Evolutionary conservation across 1,140 invertebrate species (phyloP), one percentile per base, ranked within the genome.

Genomic region (Drosophila malerkotliana): DNA sequence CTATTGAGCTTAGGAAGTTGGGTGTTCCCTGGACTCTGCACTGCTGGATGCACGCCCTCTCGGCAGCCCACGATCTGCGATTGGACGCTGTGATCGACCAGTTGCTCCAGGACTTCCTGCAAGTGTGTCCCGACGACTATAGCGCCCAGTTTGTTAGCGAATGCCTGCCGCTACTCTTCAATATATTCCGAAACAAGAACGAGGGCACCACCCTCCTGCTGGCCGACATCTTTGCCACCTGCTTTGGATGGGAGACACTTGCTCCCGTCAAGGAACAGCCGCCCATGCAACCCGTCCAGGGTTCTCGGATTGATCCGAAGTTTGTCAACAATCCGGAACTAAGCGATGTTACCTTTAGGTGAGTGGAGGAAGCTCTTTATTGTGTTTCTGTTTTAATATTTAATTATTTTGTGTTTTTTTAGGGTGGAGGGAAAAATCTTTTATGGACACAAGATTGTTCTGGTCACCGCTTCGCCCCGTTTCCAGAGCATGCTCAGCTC

Each of bases 311-410:
- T 68, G 97, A 98, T 93, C 96, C 97, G 1, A 96, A 97, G 83
- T 98, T 97, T 92, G 97, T 98, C 51, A 98, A 98, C 92, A 98
- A 98, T 93, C 96, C 97, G 0, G 97, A 97, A 82, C 93, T 98
- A 9, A 97, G 96, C 75, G 97, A 98, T 92, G 97, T 98, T 18
- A 97, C 97, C 67, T 98, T 98, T 90, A 93, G 93, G 93, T 94
- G 78, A 24, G 56, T 45, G 4, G 1, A 15, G 0, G 39, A 1
- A 1, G 10, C 4, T 14, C 39, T 10, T 4, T 41, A 10, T 41
- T 10, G 3, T 14, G 2, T 14, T 14, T 14, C n/a, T 1, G 4
- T 10, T 41, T 41, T 5, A 14, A 21, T 3, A 6, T 39, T 18
- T 67, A 8, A 2, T 28, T 28, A 6, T 6, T 15, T 53, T 60